Conservation (phyloP, 2,797 vertebrate species). For the Ctenochaetus hawaiiensis region DNA sequence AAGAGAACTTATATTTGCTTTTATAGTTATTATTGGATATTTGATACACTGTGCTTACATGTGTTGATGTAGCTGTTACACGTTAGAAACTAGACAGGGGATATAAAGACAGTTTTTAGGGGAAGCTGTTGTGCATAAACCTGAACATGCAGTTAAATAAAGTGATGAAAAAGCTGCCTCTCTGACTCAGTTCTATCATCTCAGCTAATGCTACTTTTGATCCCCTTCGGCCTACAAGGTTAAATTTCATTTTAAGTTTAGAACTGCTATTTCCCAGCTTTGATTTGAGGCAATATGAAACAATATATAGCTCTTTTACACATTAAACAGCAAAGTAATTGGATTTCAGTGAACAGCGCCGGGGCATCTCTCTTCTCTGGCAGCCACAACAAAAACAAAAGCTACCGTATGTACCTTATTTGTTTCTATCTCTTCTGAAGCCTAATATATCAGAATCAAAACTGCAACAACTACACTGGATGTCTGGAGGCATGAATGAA, state of each 20-base stretch:
- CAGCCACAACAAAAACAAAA: slow-evolving; percentile 20
- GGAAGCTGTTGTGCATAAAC: background rate
- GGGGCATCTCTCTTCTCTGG: slow-evolving; percentile 9
- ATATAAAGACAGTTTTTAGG: background rate
- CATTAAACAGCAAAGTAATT: slow-evolving; percentile 32
- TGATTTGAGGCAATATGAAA: slow-evolving; percentile 15
- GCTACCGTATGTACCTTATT: slow-evolving; percentile 1
- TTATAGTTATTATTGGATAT: background rate
- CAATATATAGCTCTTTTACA: background rate
- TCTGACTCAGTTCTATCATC: slow-evolving; percentile 8
- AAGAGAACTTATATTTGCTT: background rate
- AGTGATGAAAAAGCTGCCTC: background rate
- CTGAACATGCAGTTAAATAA: background rate
- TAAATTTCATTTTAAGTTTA: slow-evolving; percentile 30
- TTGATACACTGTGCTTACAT: background rate
- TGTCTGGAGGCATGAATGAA: slow-evolving; percentile 21
- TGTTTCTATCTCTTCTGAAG: slow-evolving; percentile 12
- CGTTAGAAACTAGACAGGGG: background rate
- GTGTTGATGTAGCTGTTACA: background rate
- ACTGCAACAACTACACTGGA: slow-evolving; percentile 5
- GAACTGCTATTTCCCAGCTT: slow-evolving; percentile 16
- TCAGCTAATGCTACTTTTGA: background rate
- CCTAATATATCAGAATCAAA: slow-evolving; percentile 25
- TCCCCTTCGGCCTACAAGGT: slow-evolving; percentile 2
- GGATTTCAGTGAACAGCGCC: slow-evolving; percentile 27